Evolutionary conservation across 2,797 vertebrate genomes (phyloP), one percentile per base, ranked within the genome.

Genomic region (Spinus olivaceus): DNA sequence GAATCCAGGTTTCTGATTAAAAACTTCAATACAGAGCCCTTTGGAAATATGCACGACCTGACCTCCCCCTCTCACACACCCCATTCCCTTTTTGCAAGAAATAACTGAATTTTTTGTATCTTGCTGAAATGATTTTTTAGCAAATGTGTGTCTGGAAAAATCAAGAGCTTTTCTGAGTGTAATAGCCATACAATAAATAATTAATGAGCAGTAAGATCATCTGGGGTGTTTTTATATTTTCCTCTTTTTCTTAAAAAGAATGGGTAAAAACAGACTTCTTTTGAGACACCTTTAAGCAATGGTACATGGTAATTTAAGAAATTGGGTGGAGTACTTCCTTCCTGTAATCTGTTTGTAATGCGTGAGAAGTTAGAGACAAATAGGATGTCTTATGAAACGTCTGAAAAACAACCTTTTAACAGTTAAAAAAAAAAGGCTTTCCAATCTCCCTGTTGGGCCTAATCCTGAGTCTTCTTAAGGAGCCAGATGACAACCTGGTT

Each of bases 301-400:
- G 20, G 47, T 88, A 51, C 70, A 41, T 54, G 89, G 81, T 81
- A 84, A 87, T 72, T 78, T 79, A 85, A 90, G 92, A 92, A 96
- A 92, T 79, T 94, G 91, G 96, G 96, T 95, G 96, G 96, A 93
- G 95, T 77, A 59, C 80, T 96, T 97, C 96, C 96, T 97, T 94
- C 91, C 96, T 90, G 51, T 22, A 53, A 77, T 60, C 19, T 28
- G 47, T 92, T 78, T 84, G 64, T 60, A 76, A 56, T 74, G 61
- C 81, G 76, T 51, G 37, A 66, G 46, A 89, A 88, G 91, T 71
- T 42, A 78, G 54, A 90, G 74, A 79, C 82, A 95, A 92, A 92
- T 94, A 76, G 12, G 30, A 70, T 0, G 5, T 56, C 66, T 92
- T 76, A 49, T 19, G 50, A 6, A 90, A 88, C 0, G 0, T 47